phyloP scores from a whole-genome alignment of 2,113 vertebrate genomes.

The Sapajus apella region DNA sequence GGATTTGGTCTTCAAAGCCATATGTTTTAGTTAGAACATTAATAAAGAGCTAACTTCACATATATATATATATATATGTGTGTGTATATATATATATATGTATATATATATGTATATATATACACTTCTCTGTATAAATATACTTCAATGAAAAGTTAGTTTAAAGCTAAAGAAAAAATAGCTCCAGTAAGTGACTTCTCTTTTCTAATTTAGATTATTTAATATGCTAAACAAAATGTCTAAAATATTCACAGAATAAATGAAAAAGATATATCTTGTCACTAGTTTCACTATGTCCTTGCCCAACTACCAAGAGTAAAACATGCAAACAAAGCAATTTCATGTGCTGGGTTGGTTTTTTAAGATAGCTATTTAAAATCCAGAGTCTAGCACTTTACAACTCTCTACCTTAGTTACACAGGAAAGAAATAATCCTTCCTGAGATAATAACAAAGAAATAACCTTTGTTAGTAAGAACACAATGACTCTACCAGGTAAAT shows the following conservation, averaged over 20 bases:
- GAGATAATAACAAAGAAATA: not conserved
- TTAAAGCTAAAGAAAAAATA: not conserved
- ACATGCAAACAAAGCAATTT: slow-evolving; percentile 30
- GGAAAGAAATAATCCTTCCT: slow-evolving; percentile 21
- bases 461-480: not conserved
- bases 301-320: not conserved
- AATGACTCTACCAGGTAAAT: slow-evolving; percentile 36
- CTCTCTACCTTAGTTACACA: not conserved
- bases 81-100: not conserved
- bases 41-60: slow-evolving; percentile 30
- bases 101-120: not conserved
- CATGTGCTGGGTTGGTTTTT: not conserved
- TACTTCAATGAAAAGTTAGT: slow-evolving; percentile 18
- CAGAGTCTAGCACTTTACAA: slow-evolving; percentile 15
- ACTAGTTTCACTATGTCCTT: not conserved
- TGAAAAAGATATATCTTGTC: not conserved
- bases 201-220: slow-evolving; percentile 24
- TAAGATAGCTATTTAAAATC: not conserved
- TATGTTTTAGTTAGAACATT: slow-evolving; percentile 29
- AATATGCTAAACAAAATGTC: slow-evolving; percentile 54
- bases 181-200: not conserved
- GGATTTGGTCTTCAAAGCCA: slow-evolving; percentile 30
- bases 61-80: too few species aligned
- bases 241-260: slow-evolving; percentile 35
- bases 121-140: not conserved